phyloP scores from a whole-genome alignment of 2,888 invertebrate genomes.

The Heliconius aoede region DNA sequence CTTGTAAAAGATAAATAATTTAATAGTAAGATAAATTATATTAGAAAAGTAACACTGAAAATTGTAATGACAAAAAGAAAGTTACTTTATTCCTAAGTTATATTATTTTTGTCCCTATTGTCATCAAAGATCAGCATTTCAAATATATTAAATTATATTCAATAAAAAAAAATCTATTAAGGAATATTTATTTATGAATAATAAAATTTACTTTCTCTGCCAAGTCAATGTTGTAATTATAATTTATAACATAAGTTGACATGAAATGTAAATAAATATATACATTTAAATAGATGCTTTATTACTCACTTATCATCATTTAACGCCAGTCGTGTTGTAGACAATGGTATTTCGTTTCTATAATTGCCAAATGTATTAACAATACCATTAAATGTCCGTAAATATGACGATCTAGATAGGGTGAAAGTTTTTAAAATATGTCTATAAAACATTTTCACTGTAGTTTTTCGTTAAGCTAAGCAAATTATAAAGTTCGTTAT shows the following conservation, averaged over 20 bases:
- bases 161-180: neutral
- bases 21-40: no score
- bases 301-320: conserved; percentile 74
- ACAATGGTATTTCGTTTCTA: conserved; percentile 63
- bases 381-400: conserved; percentile 60
- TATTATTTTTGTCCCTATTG: no score
- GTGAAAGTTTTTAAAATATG: conserved; percentile 66
- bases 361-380: conserved; percentile 64
- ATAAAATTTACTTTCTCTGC: neutral
- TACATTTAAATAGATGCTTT: neutral
- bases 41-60: no score
- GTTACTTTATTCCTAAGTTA: no score
- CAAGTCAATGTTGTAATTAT: neutral
- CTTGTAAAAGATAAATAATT: no score
- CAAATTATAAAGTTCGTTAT: neutral
- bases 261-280: neutral
- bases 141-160: no score
- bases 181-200: neutral
- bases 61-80: no score
- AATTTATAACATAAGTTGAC: neutral
- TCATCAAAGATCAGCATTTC: no score
- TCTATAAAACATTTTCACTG: conserved; percentile 64
- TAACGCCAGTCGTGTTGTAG: conserved; percentile 67
- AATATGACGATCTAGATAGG: conserved; percentile 57
- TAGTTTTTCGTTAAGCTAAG: conserved; percentile 18